Percentiles rank a stretch among this genome's conserved stretches.
Evolutionary conservation across 1,140 invertebrate genomes (phyloP).

Genomic region (Bathynomus jamesi): DNA sequence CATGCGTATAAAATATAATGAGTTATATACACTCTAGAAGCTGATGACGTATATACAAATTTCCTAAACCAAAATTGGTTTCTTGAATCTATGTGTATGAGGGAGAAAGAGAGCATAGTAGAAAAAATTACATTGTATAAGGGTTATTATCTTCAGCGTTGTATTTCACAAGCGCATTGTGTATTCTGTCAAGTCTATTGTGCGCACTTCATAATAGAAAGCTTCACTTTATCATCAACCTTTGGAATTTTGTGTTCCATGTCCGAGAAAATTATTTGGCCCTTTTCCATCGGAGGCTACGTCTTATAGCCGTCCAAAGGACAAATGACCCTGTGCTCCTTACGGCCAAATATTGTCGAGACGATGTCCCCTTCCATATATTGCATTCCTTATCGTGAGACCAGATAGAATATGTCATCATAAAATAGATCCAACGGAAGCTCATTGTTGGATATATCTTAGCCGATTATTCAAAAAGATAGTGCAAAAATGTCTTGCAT

Average conservation of each 20-base stretch:
- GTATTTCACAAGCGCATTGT: background rate
- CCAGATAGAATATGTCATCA: background rate
- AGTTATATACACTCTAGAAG: too few species aligned
- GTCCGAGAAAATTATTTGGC: background rate
- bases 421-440: background rate
- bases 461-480: background rate
- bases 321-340: background rate
- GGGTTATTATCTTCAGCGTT: background rate
- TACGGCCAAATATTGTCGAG: background rate
- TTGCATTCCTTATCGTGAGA: background rate
- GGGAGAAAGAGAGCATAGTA: background rate
- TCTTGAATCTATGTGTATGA: background rate
- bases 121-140: background rate
- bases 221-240: background rate
- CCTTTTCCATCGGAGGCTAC: background rate
- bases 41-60: background rate
- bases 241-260: background rate
- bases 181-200: slow-evolving; percentile 1
- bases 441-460: slow-evolving; percentile 1
- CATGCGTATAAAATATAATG: too few species aligned
- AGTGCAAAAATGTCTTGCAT: background rate
- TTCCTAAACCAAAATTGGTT: background rate
- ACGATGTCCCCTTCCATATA: background rate
- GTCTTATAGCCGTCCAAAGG: background rate
- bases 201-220: background rate